Evolutionary conservation across 2,113 vertebrate species (phyloP), one percentile per base, ranked within the genome.

Genomic region (Mungos mungo): DNA sequence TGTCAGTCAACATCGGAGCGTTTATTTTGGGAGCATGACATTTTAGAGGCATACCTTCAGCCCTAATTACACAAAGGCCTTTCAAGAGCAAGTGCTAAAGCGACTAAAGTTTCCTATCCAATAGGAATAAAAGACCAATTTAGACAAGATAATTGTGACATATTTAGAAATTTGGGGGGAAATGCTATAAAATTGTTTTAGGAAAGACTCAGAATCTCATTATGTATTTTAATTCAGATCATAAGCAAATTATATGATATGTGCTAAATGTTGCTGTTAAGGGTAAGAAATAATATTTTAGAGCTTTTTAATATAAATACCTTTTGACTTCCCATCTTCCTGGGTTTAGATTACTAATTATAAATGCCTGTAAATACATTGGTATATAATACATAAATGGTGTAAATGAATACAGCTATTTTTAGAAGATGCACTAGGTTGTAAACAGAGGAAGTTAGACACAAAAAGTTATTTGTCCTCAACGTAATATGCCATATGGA

Each of bases 11-110:
- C 90, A 95, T 71, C 23, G 83, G 14, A 14, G 93, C 90, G 98
- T 97, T 98, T 99, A 99, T 99, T 99, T 99, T 99, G 99, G 99
- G 99, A 97, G 71, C 86, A 94, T 99, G 99, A 99, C 99, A 99
- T 99, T 99, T 99, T 98, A 98, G 98, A 99, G 96, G 94, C 98
- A 98, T 98, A 63, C 97, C 98, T 98, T 98, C 93, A 96, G 96
- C 97, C 98, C 98, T 98, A 96, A 96, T 98, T 98, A 97, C 98
- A 98, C 97, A 97, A 98, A 98, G 98, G 94, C 98, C 97, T 97
- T 98, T 98, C 95, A 98, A 98, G 97, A 98, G 90, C 97, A 98
- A 94, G 87, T 65, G 69, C 77, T 96, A 94, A 96, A 96, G 95
- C 60, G 85, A 54, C 16, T 16, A 87, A 97, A 95, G 93, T 96